Evolutionary conservation across 2,113 vertebrate genomes (phyloP), one percentile per base, ranked within the genome.

Genomic region (Equus quagga): DNA sequence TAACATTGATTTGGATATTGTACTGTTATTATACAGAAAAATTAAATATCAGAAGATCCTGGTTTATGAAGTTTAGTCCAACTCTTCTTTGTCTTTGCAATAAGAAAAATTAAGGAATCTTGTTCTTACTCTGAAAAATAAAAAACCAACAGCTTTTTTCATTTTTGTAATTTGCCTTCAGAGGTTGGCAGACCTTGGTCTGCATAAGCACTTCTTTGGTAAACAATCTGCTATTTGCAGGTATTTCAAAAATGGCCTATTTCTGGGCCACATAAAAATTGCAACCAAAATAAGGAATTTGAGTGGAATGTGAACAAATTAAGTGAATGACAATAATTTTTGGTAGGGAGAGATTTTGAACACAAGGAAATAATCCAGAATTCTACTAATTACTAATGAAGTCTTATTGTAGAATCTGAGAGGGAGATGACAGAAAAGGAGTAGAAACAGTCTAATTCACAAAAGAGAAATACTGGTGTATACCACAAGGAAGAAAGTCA

Each of bases 41-140:
- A 88, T 72, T 44, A 92, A 94, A 31, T 83, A 67, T 64, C n/a
- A 54, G 18, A 82, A 67, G 33, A 62, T 80, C 13, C 26, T 67
- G 56, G 49, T 67, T 79, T 94, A 26, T 67, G 44, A 83, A 51
- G 64, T 54, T 54, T 49, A 56, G 41, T 60, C 41, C 41, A 62
- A 18, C 7, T 31, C 12, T 56, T 83, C 26, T 65, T 89, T 31
- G 56, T 54, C 58, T 78, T 89, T 62, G 17, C 58, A 23, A 0
- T 67, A 87, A 86, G 79, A 62, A 87, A 82, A 85, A 90, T 85
- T 26, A 81, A 54, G 15, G 28, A 86, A 46, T 17, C 24, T 76
- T 64, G n/a, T 80, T 89, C 33, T 89, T 67, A 75, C 79, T 85
- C 44, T 89, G 79, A 96, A 96, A 91, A 33, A 62, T 75, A 80